Evolutionary conservation across 2,888 invertebrate genomes (phyloP), one percentile per base, ranked within the genome.

Genomic region (Minunthozetes semirufus): DNA sequence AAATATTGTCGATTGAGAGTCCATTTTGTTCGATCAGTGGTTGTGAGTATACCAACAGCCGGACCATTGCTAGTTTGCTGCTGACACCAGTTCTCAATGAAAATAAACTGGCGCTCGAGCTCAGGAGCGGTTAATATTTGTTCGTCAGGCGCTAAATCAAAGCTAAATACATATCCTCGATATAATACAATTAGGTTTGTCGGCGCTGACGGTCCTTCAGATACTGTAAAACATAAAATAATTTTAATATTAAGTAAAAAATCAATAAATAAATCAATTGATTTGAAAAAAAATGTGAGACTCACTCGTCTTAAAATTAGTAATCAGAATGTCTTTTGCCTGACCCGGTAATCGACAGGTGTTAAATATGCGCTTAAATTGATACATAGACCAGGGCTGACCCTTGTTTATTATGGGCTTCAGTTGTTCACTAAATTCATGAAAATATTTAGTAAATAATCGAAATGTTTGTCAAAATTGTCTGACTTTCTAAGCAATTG

Each of bases 231-330:
- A 4, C 13, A 13, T 9, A 9, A 42, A 42, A 42, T 42, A 42
- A 5, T 33, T 33, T 33, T 33, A 33, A 33, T 33, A 33, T 33
- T 63, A 72, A 11, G 22, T 59, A 27, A 72, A 38, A 53, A 19
- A 17, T 29, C 46, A 75, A 72, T 72, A 19, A 61, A 42, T 42
- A 46, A 75, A 77, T 85, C 84, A 70, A 88, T 87, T 33, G 84
- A 83, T 79, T 88, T 88, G 82, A 88, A 88, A 42, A 84, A 81
- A 0, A 85, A 88, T 1, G 87, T 87, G 78, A 80, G 38, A 15
- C 22, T 33, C 29, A 85, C 85, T 84, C 78, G 84, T 83, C 80
- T 82, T 82, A 79, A 85, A 85, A 79, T 85, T 82, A 46, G 80
- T 80, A 68, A 82, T 82, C 22, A 84, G 80, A 73, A 80, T 81